These are phyloP conservation scores for Heliconius hewitsoni DNA, from an alignment of 1,140 invertebrate genomes.

Conservation along the genomic window DNA sequence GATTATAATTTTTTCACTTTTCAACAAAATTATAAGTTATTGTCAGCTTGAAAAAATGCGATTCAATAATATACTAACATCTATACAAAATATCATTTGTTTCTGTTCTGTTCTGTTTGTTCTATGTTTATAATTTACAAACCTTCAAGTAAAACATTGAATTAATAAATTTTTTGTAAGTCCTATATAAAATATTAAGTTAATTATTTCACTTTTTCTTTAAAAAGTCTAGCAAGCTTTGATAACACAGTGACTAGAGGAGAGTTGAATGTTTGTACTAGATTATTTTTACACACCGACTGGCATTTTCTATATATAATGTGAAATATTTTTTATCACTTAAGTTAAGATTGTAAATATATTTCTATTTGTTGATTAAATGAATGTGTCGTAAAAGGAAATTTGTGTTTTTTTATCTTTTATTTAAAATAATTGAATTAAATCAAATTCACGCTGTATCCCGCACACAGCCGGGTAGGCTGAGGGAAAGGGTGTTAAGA, in stretches of 20 bases:
- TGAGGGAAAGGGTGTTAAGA: too few species aligned
- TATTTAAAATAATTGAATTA: not conserved
- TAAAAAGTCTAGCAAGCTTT: not conserved
- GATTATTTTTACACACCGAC: constrained; percentile 4
- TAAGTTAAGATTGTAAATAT: constrained; percentile 49
- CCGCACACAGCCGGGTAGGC: too few species aligned
- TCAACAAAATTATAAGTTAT: not conserved
- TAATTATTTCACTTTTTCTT: not conserved
- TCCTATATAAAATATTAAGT: not conserved
- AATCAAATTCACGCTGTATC: too few species aligned
- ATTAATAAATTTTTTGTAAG: too few species aligned
- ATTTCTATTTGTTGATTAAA: constrained; percentile 46
- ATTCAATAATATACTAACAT: too few species aligned
- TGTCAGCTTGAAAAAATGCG: too few species aligned
- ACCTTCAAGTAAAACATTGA: too few species aligned
- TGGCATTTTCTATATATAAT: constrained; percentile 10
- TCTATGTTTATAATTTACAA: too few species aligned
- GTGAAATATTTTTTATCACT: not conserved
- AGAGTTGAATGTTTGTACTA: not conserved
- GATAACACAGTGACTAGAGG: not conserved
- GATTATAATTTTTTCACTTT: not conserved
- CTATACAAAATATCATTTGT: too few species aligned
- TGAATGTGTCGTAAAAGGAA: constrained; percentile 36
- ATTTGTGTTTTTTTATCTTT: constrained; percentile 21
- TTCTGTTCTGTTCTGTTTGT: too few species aligned